These are phyloP conservation scores for Listronotus bonariensis DNA, from an alignment of 1,140 invertebrate species.

Conservation along the genomic window DNA sequence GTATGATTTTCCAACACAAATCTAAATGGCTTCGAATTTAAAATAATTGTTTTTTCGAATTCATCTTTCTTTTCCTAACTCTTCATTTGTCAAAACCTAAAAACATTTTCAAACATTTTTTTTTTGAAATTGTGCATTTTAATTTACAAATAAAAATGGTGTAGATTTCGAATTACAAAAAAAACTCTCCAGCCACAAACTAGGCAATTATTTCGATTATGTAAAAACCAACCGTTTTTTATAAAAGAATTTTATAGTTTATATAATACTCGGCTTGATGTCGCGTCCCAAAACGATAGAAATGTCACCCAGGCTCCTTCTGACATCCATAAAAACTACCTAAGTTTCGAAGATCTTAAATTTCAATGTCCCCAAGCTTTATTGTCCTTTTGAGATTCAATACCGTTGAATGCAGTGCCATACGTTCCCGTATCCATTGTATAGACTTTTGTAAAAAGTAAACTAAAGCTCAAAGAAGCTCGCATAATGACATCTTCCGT, in stretches of 20 bases:
- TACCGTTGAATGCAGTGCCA: constrained; percentile 23
- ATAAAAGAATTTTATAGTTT: background rate
- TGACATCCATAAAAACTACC: constrained; percentile 18
- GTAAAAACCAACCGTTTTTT: no score
- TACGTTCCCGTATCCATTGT: constrained; percentile 22
- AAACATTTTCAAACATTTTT: no score
- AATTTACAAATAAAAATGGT: no score
- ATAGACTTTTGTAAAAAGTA: constrained; percentile 23
- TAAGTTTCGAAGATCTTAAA: constrained; percentile 25
- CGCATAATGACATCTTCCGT: constrained; percentile 26
- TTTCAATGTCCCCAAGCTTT: constrained; percentile 28
- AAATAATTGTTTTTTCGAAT: no score
- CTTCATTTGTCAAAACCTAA: no score
- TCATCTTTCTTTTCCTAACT: no score
- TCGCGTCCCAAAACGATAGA: constrained; percentile 13
- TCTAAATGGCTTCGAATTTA: no score
- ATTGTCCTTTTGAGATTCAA: constrained; percentile 25
- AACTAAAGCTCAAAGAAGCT: constrained; percentile 20
- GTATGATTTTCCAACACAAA: no score
- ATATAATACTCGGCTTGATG: background rate
- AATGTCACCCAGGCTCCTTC: constrained; percentile 15
- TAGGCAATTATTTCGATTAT: no score
- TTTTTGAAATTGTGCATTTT: no score
- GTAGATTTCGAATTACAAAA: no score
- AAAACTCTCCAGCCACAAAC: no score